phyloP scores from a whole-genome alignment of 2,113 vertebrate species.

The Prionailurus viverrinus region DNA sequence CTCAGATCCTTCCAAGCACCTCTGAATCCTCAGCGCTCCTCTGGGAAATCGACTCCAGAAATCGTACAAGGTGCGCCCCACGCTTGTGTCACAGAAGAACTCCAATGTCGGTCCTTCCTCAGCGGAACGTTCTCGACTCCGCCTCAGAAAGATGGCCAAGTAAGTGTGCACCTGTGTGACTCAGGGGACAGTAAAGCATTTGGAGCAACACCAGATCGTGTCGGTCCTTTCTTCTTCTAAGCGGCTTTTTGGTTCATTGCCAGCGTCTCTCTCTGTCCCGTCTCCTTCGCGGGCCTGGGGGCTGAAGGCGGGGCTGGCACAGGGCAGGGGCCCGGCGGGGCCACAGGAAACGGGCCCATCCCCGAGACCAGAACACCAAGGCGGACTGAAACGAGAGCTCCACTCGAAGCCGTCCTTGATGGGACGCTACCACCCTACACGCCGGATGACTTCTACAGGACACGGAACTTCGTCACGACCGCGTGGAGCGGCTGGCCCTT shows the following conservation, averaged over 20 bases:
- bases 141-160: too few species aligned
- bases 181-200: neutral
- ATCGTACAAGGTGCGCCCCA: fast-evolving
- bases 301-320: neutral
- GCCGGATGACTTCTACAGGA: neutral
- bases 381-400: neutral
- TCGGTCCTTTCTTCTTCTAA: neutral
- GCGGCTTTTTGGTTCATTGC: fast-evolving
- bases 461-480: neutral
- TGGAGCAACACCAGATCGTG: fast-evolving
- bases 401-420: neutral
- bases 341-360: neutral
- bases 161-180: fast-evolving
- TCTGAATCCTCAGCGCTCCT: neutral
- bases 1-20: fast-evolving
- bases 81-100: fast-evolving
- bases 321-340: neutral
- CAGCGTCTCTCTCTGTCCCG: neutral
- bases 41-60: neutral
- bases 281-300: neutral
- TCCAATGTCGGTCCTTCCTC: neutral
- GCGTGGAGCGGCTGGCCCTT: neutral
- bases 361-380: neutral
- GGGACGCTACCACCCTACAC: too few species aligned
- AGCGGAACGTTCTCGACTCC: neutral